These are phyloP conservation scores for Drusus annulatus DNA, from an alignment of 1,140 invertebrate genomes.

Conservation along the genomic window DNA sequence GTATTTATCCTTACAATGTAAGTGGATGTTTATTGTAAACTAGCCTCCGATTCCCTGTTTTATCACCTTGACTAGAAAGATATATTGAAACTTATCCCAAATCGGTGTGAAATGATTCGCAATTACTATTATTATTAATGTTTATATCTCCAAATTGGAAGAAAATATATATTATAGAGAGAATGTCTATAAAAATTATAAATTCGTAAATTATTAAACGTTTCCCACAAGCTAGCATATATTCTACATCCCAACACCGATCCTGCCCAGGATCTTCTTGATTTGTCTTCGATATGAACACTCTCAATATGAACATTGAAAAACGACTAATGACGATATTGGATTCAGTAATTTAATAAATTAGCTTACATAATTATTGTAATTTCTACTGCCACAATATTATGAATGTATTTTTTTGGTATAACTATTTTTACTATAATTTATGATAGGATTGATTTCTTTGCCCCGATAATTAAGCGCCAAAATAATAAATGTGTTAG, in stretches of 20 bases:
- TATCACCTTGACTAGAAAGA: conserved; percentile 45
- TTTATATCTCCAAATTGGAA: conserved; percentile 46
- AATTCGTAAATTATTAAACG: conserved; percentile 38
- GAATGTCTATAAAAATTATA: conserved; percentile 52
- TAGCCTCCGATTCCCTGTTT: conserved; percentile 33
- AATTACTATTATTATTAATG: conserved; percentile 49
- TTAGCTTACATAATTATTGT: conserved; percentile 43
- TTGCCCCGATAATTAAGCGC: conserved; percentile 43
- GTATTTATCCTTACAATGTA: conserved; percentile 52
- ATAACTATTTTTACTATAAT: conserved; percentile 48
- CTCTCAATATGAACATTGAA: conserved; percentile 23
- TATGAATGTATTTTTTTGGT: conserved; percentile 45
- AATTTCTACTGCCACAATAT: conserved; percentile 54
- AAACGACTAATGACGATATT: conserved; percentile 41
- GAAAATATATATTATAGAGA: conserved; percentile 45
- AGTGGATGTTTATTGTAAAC: conserved; percentile 49
- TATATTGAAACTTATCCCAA: conserved; percentile 29
- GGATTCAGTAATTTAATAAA: conserved; percentile 42
- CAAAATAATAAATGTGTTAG: conserved; percentile 30
- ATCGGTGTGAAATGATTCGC: conserved; percentile 40
- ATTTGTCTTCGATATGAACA: conserved; percentile 24
- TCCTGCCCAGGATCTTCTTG: not conserved
- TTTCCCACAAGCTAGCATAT: conserved; percentile 41
- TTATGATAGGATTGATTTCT: conserved; percentile 47
- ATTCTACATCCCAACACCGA: not conserved